Base-by-base conservation (phyloP, 2,888 invertebrate genomes). In the Caenorhabditis sulstoni region DNA sequence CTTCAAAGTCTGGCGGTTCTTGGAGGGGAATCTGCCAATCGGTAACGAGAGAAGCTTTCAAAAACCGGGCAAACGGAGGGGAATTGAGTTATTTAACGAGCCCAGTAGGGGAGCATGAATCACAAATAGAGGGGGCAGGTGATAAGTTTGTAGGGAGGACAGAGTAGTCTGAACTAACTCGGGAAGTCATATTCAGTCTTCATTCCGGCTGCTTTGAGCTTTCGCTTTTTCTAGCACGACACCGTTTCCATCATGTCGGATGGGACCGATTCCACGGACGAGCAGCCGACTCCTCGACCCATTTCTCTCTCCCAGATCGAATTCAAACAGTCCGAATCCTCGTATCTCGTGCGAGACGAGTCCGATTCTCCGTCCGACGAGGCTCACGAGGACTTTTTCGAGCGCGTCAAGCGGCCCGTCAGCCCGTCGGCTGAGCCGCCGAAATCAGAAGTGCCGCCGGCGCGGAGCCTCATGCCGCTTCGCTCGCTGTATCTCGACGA, bases 401-500 rank as follows among this genome's bases (percentile, higher is more conserved):
- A 67, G 49, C 14, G 67, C 37, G 66, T 55, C 20, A 57, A 57
- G 16, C 37, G 55, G 8, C 55, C 66, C 14, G n/a, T 23, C n/a
- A 37, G 37, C 4, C 16, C 49, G 4, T n/a, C 57, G 5, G n/a
- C 22, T 1, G 22, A 53, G 14, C 4, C 16, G 39, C 14, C 16
- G 11, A 39, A 35, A 7, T 20, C 47, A 1, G 53, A 53, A 20
- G 20, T 14, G 20, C 20, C 22, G 37, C 29, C 29, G 29, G 29
- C 29, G 29, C 3, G 29, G 7, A 29, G 29, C 7, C 29, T 29
- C 7, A 9, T 16, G 7, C 37, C 53, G 8, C 14, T 53, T 2
- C 71, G 68, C 4, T 59, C 62, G 8, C 20, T 79, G 16, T 87
- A 86, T 45, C 41, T 87, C 11, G 86, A 86, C 41, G 86, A 85